Evolutionary conservation across 2,888 invertebrate genomes (phyloP), one percentile per base, ranked within the genome.

Genomic region (Amphimallon solstitiale): DNA sequence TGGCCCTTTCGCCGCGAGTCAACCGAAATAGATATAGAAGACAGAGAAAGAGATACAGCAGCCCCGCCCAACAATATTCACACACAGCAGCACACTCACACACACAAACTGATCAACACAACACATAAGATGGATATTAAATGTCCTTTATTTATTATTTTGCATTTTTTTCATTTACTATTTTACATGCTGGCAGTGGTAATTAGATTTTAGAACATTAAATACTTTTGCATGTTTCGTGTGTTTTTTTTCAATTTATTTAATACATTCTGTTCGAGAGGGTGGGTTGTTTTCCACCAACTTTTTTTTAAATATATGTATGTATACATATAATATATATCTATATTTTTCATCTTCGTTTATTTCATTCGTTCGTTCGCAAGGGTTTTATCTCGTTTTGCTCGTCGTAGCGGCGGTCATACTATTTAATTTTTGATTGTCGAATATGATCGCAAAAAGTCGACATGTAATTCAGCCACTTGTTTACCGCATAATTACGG

Each of bases 161-260:
- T 73, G 74, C 69, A 70, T 65, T 64, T 48, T 38, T 62, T 61
- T 49, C 23, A 37, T 48, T 29, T 29, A 29, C 51, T 71, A 73
- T 69, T 73, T 76, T 74, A 75, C 76, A 76, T 77, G 74, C 73
- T 80, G 79, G 79, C 80, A 80, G 79, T 80, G 72, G 77, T 78
- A 74, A 75, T 76, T 78, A 78, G 77, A 76, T 76, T 78, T 80
- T 78, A 74, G 73, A 75, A 75, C 73, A 75, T 74, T 74, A 74
- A 71, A 73, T 72, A 69, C 29, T 43, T 56, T 56, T 59, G 43
- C 43, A 29, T 59, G 56, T 45, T 43, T 59, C 10, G 19, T 59
- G 43, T 43, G 23, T 59, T 43, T 56, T 14, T 21, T 43, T 29
- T 23, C 21, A 59, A 29, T 19, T 29, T 49, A 29, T 23, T 23